Base-by-base conservation (phyloP, 2,113 vertebrate species). In the Arothron firmamentum region DNA sequence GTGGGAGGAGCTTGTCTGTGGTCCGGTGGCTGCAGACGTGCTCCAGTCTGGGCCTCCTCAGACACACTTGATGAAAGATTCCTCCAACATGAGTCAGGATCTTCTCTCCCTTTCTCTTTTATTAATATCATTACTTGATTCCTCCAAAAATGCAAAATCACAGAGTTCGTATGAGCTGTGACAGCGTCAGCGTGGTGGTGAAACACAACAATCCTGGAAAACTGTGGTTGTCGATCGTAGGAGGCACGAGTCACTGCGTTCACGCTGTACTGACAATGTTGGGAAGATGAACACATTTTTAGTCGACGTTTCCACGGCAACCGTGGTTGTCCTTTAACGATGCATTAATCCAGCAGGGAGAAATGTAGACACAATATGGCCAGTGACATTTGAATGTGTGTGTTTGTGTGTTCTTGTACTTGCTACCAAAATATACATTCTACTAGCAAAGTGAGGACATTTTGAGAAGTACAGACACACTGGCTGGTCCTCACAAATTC, bases 261-360 rank as follows among this genome's bases (percentile, higher is more conserved):
- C 43, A 76, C 67, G 53, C 31, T 52, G 9, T 31, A 45, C 47
- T 3, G 13, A 62, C 64, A 62, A 65, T 54, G 66, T 57, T 31
- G 60, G 70, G 52, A 49, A 65, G 57, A 81, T 42, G 47, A 73
- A 52, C 52, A 50, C 46, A 49, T 67, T 61, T 77, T 49, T 74
- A 61, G 48, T 65, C 42, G 59, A 65, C n/a, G 72, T 87, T 84
- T 76, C 83, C 72, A 80, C 83, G 68, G 77, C 53, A 81, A 85
- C 79, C 58, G 52, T 31, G 52, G 70, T 52, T 74, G 56, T 67
- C 23, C 72, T 73, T 78, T 82, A 74, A 84, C 78, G 67, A 81
- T 75, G 76, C 56, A 41, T 18, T 62, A 81, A 79, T 85, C 78
- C 77, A 75, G 59, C 72, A 70, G 72, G 62, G 62, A 31, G 55